Evolutionary conservation across 2,888 invertebrate species (phyloP), one percentile per base, ranked within the genome.

Genomic region (Ochropleura leucogaster): DNA sequence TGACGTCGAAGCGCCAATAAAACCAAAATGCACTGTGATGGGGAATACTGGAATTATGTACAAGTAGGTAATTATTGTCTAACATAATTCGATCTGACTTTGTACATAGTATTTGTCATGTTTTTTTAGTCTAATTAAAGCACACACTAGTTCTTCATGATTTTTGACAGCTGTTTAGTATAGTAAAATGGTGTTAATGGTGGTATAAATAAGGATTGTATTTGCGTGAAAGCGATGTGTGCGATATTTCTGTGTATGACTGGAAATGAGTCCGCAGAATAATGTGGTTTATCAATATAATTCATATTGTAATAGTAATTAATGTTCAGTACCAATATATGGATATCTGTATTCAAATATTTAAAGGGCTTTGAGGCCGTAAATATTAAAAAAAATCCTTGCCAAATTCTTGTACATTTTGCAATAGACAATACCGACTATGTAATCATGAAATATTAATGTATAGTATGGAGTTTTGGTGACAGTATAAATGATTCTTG

Each of bases 141-240:
- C 74, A 80, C 83, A 83, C 83, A 80, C 84, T 83, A 78, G 81
- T 75, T 78, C 82, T 64, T 69, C 2, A 40, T 42, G 8, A 51
- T n/a, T 66, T 59, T 47, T 9, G 44, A 70, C 59, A 68, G 44
- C 67, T 77, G 40, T 46, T 63, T 67, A 57, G 49, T 47, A 59
- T 67, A 30, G 4, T 63, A 40, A n/a, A 57, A 64, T 64, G 55
- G 62, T 73, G 53, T 79, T 67, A 64, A 18, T 79, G 64, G 60
- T 18, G 42, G 20, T 65, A 49, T 40, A 18, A 30, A 40, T 64
- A 74, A 66, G 20, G 6, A 40, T 40, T 51, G 57, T 67, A n/a
- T 47, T 65, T 49, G 51, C 9, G 42, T 55, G 62, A 46, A 51
- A 4, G 66, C 12, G 44, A 3, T 10, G 46, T n/a, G 51, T 51